Evolutionary conservation across 2,797 vertebrate genomes (phyloP).

Genomic region (Arctocebus calabarensis): DNA sequence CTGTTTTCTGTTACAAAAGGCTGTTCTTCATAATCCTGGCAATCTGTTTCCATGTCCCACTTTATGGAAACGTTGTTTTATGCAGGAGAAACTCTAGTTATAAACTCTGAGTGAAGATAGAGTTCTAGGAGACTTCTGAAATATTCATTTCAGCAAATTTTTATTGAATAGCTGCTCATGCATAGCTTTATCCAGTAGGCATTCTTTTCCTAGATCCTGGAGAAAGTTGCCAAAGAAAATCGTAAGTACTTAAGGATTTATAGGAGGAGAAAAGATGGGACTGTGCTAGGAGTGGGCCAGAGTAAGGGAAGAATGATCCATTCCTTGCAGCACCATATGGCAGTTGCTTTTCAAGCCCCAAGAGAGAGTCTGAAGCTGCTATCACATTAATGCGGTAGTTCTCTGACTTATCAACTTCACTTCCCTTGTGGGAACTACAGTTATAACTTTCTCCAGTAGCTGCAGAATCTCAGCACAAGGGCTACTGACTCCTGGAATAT

Average conservation of each 20-base stretch:
- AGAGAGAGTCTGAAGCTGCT: not conserved
- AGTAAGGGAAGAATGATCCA: not conserved
- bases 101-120: not conserved
- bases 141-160: constrained; percentile 26
- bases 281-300: not conserved
- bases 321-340: not conserved
- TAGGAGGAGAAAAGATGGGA: not conserved
- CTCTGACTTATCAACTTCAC: not conserved
- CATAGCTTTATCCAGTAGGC: not conserved
- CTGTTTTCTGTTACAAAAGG: constrained; percentile 38
- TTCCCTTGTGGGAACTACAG: not conserved
- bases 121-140: constrained; percentile 1
- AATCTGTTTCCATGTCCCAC: not conserved
- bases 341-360: not conserved
- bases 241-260: not conserved
- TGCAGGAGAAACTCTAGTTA: not conserved
- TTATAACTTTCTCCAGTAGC: not conserved
- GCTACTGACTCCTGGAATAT: not conserved
- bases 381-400: not conserved
- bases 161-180: not conserved
- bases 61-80: not conserved
- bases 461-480: constrained; percentile 8
- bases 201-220: not conserved
- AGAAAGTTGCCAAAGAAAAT: constrained; percentile 8
- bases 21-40: not conserved